Evolutionary conservation across 2,888 invertebrate species (phyloP).

Genomic region (Zaprionus bogoriensis): DNA sequence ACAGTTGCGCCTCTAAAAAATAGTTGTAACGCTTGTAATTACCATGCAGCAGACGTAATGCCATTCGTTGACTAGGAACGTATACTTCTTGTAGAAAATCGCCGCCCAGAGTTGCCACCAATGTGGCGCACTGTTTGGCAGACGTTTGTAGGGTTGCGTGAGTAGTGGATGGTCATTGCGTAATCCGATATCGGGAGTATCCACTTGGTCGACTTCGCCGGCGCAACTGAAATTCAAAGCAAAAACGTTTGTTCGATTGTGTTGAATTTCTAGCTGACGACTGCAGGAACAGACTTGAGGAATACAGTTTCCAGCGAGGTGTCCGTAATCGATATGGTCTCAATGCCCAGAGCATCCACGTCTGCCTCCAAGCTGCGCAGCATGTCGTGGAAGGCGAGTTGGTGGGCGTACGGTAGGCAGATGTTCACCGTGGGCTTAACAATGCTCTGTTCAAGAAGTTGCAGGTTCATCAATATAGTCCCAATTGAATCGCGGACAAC

Average conservation of each 20-base stretch:
- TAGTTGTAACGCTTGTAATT: constrained; percentile 5
- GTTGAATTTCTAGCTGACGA: too few relatives aligned
- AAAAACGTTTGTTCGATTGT: too few relatives aligned
- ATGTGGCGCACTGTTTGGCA: constrained; percentile 32
- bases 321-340: constrained; percentile 91
- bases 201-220: constrained; percentile 74
- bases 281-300: too few relatives aligned
- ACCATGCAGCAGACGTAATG: constrained; percentile 76
- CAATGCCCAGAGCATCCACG: constrained; percentile 86
- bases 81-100: constrained; percentile 80
- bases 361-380: constrained; percentile 86
- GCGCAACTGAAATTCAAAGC: constrained; percentile 65
- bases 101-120: constrained; percentile 72
- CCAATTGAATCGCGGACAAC: background rate
- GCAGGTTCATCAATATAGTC: background rate
- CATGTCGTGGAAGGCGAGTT: constrained; percentile 85
- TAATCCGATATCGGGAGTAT: constrained; percentile 51
- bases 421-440: constrained; percentile 81
- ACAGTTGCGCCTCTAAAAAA: background rate
- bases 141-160: constrained; percentile 49
- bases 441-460: constrained; percentile 62
- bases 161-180: constrained; percentile 43
- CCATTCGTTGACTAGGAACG: constrained; percentile 77
- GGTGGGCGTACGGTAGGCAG: constrained; percentile 85
- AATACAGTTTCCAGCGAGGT: constrained; percentile 97